Conservation (phyloP, 2,888 invertebrate genomes). For the Quadroppia sp. region DNA sequence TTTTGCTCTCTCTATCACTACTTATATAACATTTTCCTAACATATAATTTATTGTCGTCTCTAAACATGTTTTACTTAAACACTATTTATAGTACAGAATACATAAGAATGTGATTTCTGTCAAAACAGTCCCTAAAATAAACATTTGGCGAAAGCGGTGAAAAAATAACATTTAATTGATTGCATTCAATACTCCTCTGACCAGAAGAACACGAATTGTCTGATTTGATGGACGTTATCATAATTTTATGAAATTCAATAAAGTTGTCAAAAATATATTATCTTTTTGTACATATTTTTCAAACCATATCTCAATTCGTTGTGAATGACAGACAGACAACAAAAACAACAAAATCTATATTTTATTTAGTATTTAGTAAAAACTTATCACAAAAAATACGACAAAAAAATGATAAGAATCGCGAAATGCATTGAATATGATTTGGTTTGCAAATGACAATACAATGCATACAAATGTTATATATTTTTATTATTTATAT, state of each 20-base stretch:
- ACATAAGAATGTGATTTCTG: constrained; percentile 20
- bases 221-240: constrained; percentile 22
- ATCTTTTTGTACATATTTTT: neutral
- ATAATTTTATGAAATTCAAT: constrained; percentile 28
- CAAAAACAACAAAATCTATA: constrained; percentile 10
- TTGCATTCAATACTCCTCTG: constrained; percentile 6
- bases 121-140: constrained; percentile 28
- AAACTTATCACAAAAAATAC: neutral
- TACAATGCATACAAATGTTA: too few relatives aligned
- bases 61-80: constrained; percentile 10
- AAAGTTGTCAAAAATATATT: constrained; percentile 19
- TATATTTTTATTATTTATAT: too few relatives aligned
- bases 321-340: neutral
- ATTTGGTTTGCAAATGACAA: too few relatives aligned
- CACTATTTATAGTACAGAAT: constrained; percentile 12
- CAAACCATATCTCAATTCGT: neutral
- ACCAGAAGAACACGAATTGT: constrained; percentile 2
- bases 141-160: neutral
- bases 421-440: too few relatives aligned
- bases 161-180: neutral
- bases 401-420: neutral
- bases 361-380: neutral
- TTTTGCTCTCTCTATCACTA: neutral
- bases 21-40: constrained; percentile 3
- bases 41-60: constrained; percentile 21